phyloP scores from a whole-genome alignment of 35 echinoderm and acorn worm genomes.

The Diadema setosum region DNA sequence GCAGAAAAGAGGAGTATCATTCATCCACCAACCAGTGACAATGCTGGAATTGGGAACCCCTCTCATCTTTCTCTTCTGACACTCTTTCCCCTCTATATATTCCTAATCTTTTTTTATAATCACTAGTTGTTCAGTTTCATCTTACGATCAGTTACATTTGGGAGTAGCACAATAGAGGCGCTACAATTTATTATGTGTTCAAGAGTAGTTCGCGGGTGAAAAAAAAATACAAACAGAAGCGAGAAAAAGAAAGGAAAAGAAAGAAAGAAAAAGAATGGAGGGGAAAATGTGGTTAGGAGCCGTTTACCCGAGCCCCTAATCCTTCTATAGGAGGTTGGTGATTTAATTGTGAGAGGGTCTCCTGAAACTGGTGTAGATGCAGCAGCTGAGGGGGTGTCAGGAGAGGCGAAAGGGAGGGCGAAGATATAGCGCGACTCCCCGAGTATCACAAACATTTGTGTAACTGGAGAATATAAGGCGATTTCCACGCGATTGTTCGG shows the following conservation, averaged over 20 bases:
- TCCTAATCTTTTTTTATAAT: background rate
- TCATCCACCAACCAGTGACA: background rate
- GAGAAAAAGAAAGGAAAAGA: too few species aligned
- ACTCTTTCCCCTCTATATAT: background rate
- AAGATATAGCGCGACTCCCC: too few species aligned
- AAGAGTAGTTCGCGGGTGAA: too few species aligned
- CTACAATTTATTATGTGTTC: slow-evolving; percentile 1
- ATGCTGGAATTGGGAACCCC: background rate
- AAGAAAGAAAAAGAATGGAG: too few species aligned
- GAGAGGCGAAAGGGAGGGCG: too few species aligned
- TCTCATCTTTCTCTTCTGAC: background rate
- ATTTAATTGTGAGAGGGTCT: too few species aligned
- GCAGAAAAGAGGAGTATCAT: background rate
- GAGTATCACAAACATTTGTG: background rate
- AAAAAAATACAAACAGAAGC: too few species aligned
- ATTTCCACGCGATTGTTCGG: background rate
- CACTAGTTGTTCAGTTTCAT: background rate
- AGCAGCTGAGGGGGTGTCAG: too few species aligned
- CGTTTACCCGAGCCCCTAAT: too few species aligned
- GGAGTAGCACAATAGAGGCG: background rate
- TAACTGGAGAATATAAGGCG: background rate
- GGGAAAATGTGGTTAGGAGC: too few species aligned
- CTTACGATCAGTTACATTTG: background rate
- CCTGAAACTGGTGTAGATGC: too few species aligned
- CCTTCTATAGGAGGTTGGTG: too few species aligned